Evolutionary conservation across 2,113 vertebrate species (phyloP).

Genomic region (Xiphophorus couchianus): DNA sequence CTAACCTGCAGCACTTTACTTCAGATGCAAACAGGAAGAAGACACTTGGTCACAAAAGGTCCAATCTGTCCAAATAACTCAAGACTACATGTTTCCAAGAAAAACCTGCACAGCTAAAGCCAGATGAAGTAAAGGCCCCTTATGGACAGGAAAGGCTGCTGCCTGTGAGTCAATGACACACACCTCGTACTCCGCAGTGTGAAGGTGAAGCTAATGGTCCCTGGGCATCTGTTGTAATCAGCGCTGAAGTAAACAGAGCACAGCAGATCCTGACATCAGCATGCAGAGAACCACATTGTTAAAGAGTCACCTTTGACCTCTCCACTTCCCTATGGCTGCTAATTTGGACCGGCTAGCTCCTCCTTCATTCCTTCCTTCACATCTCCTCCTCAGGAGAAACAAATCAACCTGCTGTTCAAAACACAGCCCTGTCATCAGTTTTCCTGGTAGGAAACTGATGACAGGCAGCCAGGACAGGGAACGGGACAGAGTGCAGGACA

Average conservation of each 20-base stretch:
- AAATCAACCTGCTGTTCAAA: conserved; percentile 8
- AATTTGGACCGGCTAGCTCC: conserved; percentile 4
- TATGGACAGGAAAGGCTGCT: too few relatives aligned
- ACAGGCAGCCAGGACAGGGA: neutral
- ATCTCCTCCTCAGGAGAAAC: neutral
- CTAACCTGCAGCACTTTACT: neutral
- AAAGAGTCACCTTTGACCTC: conserved; percentile 52
- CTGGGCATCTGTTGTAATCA: conserved; percentile 11
- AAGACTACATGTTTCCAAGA: too few relatives aligned
- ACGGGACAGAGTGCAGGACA: too few relatives aligned
- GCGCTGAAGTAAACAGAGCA: neutral
- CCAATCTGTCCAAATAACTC: too few relatives aligned
- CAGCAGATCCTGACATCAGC: conserved; percentile 18
- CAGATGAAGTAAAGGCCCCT: too few relatives aligned
- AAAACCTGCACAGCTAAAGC: too few relatives aligned
- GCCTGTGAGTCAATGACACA: too few relatives aligned
- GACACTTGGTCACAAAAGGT: too few relatives aligned
- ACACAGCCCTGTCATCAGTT: neutral
- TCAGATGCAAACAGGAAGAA: neutral
- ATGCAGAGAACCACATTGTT: conserved; percentile 44
- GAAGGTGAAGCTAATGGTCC: neutral
- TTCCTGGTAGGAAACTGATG: too few relatives aligned
- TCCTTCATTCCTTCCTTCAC: neutral
- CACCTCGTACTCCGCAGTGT: neutral
- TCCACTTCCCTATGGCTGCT: neutral